Evolutionary conservation across 2,888 invertebrate species (phyloP), one percentile per base, ranked within the genome.

Genomic region (Odiellus spinosus): DNA sequence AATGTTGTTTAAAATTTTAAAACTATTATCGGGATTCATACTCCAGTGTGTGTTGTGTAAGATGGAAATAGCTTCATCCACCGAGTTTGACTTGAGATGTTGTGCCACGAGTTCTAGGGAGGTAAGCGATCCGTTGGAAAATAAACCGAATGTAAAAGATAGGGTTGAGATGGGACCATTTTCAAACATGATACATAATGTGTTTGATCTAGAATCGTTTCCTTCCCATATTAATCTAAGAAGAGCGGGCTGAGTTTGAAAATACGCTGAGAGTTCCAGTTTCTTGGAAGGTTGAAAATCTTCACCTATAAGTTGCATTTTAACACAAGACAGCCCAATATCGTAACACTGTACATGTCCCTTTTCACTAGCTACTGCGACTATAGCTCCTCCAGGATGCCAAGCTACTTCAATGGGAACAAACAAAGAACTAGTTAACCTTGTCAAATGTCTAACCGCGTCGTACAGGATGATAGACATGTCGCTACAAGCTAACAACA

Each of bases 401-500:
- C 82, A 83, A 33, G 74, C 69, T 34, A 77, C 73, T 53, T 76
- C 67, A 26, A 75, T 75, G 19, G 82, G 79, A 56, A 76, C 86
- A 69, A 90, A 82, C 46, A 81, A 77, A 46, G 82, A 78, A 64
- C 81, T 79, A 3, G 79, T 75, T 15, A 78, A 76, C 61, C 77
- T 77, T 4, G 82, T 85, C 1, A 80, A 73, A 40, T 83, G 82
- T 53, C 77, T 75, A 20, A 72, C 70, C 49, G 78, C 73, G 68
- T 90, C 85, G 58, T 84, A 75, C 19, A 90, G 67, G 36, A 81
- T 82, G 51, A 91, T 66, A 3, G 84, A 78, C 4, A 83, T 82
- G 68, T 90, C 87, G 42, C 83, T 80, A 60, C 87, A 87, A 8
- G 85, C 84, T 40, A 84, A 66, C 20, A 88, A 67, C 8, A 90